Evolutionary conservation across 1,140 invertebrate species (phyloP).

Genomic region (Antheraea pernyi): DNA sequence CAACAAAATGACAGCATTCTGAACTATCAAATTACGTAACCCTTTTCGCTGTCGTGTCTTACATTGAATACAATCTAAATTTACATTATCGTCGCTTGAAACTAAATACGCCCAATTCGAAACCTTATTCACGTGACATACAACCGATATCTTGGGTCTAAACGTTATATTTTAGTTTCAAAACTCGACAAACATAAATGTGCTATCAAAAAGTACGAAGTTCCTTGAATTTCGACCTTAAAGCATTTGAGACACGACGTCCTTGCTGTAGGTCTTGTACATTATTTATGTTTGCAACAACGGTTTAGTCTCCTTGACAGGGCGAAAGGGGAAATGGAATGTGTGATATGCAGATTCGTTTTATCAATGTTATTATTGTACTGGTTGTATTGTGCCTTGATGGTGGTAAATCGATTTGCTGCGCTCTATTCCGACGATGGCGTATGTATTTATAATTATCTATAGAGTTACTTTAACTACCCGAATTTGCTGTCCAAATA

Average conservation of each 20-base stretch:
- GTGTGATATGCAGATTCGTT: conserved; percentile 57
- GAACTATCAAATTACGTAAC: conserved; percentile 2
- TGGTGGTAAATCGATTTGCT: conserved; percentile 43
- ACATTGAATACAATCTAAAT: conserved; percentile 1
- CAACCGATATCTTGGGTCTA: not conserved
- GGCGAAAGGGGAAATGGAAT: conserved; percentile 47
- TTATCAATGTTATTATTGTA: conserved; percentile 45
- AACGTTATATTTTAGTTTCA: conserved; percentile 4
- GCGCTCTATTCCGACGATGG: not conserved
- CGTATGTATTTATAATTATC: not conserved
- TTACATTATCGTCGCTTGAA: not conserved
- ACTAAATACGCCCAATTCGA: not conserved
- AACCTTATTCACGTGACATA: not conserved
- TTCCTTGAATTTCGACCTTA: not conserved
- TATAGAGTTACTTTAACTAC: not conserved
- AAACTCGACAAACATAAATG: not conserved
- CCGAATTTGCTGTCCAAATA: too few relatives aligned
- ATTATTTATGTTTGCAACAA: not conserved
- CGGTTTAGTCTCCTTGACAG: conserved; percentile 6
- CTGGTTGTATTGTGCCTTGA: conserved; percentile 37
- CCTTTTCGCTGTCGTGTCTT: conserved; percentile 1
- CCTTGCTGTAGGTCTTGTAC: not conserved
- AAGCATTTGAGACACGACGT: not conserved
- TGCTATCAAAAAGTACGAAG: not conserved
- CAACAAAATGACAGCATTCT: not conserved